Conservation (phyloP, 2,797 vertebrate genomes). For the Melanogrammus aeglefinus region DNA sequence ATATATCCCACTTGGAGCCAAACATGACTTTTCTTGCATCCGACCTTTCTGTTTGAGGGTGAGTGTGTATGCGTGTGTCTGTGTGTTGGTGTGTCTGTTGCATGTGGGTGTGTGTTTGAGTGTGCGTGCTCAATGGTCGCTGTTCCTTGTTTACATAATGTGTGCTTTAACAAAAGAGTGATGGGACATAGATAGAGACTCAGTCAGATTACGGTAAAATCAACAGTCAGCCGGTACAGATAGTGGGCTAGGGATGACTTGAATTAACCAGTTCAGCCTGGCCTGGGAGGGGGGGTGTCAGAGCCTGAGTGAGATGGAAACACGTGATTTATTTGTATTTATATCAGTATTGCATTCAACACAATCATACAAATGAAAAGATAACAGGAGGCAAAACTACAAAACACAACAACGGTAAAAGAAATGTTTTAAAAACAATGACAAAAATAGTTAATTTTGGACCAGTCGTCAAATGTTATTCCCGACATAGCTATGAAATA, state of each 20-base stretch:
- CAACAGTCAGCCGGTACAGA: not conserved
- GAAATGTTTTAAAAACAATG: too few relatives aligned
- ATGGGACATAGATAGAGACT: not conserved
- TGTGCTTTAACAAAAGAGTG: not conserved
- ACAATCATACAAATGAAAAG: too few relatives aligned
- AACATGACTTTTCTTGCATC: not conserved
- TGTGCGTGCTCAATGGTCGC: not conserved
- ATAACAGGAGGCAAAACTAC: not conserved
- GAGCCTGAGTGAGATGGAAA: conserved; percentile 13
- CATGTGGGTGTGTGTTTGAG: conserved; percentile 10
- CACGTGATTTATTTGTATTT: not conserved
- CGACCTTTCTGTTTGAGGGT: not conserved
- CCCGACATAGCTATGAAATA: not conserved
- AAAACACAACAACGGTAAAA: not conserved
- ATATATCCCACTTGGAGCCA: too few relatives aligned
- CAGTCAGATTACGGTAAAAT: not conserved
- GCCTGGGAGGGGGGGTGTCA: too few relatives aligned
- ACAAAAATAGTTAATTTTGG: too few relatives aligned
- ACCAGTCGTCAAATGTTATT: not conserved
- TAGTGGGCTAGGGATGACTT: not conserved
- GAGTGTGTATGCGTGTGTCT: conserved; percentile 10
- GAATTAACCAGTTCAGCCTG: not conserved
- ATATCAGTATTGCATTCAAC: not conserved
- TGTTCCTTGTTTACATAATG: not conserved
- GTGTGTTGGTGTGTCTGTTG: conserved; percentile 8